These are phyloP conservation scores for Meiosimyza decipiens DNA, from an alignment of 2,888 invertebrate species.

Conservation along the genomic window DNA sequence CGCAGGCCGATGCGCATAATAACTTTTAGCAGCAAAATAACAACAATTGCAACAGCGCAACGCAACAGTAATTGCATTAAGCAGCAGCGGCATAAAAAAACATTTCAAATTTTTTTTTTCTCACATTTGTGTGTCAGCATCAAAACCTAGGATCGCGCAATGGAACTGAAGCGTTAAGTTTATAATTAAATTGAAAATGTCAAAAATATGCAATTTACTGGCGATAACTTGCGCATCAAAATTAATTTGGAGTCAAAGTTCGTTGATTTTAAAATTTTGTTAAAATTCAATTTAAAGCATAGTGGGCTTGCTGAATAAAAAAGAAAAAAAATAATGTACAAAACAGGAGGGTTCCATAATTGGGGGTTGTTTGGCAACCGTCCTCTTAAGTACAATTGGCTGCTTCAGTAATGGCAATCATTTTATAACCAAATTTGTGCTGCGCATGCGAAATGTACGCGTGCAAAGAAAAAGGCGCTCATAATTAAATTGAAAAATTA, in stretches of 20 bases:
- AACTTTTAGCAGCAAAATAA: neutral
- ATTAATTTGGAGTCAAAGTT: conserved; percentile 12
- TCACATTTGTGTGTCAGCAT: neutral
- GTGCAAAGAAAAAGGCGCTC: neutral
- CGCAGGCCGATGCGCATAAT: conserved; percentile 26
- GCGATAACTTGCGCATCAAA: conserved; percentile 12
- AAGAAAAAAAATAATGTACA: neutral
- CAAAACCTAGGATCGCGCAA: neutral
- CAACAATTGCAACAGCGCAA: neutral
- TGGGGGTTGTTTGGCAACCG: no score
- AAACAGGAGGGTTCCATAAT: no score
- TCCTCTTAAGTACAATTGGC: no score
- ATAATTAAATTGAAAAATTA: neutral
- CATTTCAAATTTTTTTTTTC: neutral
- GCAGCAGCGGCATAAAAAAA: conserved; percentile 27
- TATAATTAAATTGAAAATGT: conserved; percentile 14
- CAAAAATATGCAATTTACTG: conserved; percentile 14
- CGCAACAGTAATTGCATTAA: conserved; percentile 37
- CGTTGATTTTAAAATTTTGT: conserved; percentile 3
- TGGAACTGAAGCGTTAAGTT: neutral
- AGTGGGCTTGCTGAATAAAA: neutral
- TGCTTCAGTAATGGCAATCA: neutral
- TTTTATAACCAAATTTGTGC: neutral
- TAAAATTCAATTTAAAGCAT: neutral
- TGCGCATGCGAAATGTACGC: neutral